phyloP scores from a whole-genome alignment of 2,888 invertebrate species.

The Tipula vernalis region DNA sequence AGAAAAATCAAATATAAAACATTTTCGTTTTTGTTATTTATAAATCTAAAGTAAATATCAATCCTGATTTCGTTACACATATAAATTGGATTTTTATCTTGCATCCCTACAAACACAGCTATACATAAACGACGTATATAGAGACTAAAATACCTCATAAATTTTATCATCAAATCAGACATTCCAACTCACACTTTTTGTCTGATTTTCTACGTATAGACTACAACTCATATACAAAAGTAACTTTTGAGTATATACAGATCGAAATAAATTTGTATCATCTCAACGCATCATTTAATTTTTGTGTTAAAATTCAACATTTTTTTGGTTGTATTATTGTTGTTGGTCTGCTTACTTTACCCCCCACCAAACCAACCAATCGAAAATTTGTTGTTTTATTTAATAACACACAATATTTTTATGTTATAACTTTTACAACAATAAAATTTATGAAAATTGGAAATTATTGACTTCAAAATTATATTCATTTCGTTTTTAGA shows the following conservation, averaged over 20 bases:
- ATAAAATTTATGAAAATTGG: background rate
- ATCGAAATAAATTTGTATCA: background rate
- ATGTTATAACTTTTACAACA: background rate
- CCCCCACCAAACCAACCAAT: background rate
- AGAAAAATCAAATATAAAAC: background rate
- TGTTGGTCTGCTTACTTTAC: background rate
- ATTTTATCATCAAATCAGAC: background rate
- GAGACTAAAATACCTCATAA: background rate
- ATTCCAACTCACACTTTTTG: background rate
- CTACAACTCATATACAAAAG: background rate
- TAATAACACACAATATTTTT: background rate
- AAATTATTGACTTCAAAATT: background rate
- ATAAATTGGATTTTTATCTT: background rate
- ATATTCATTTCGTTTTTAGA: background rate
- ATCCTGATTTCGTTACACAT: background rate
- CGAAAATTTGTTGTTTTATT: background rate
- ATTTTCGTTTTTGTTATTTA: background rate
- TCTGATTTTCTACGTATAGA: background rate
- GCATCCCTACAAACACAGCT: background rate
- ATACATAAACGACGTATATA: background rate
- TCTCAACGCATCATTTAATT: constrained; percentile 1
- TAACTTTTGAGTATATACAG: background rate
- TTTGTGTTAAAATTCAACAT: background rate
- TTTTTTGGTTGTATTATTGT: background rate
- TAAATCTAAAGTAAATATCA: constrained; percentile 4